These are phyloP conservation scores for Holothuria scabra DNA, from an alignment of 53 echinoderm and acorn worm genomes.

Conservation along the genomic window DNA sequence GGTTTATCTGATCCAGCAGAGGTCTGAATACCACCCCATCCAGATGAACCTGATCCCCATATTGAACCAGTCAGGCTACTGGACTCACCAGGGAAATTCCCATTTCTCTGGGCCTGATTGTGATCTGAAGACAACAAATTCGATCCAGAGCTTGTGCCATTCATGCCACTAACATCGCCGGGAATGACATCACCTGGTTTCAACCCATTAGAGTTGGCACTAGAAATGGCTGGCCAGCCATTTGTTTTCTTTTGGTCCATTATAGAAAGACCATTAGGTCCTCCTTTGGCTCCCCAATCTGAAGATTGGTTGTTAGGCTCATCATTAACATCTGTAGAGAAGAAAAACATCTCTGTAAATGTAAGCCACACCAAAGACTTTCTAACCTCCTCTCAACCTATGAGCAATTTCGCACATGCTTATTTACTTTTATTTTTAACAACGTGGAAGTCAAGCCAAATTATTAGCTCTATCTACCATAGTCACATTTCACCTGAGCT, in stretches of 20 bases:
- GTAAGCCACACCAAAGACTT: too few species aligned
- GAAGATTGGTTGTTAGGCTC: slow-evolving; percentile 16
- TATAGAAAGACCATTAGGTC: slow-evolving; percentile 22
- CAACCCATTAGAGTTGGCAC: slow-evolving; percentile 42
- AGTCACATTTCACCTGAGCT: too few species aligned
- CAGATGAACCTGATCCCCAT: slow-evolving; percentile 44
- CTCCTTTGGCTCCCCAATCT: slow-evolving; percentile 42
- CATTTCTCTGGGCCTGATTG: slow-evolving; percentile 1
- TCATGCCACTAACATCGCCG: slow-evolving; percentile 13
- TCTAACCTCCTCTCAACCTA: too few species aligned
- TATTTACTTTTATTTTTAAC: too few species aligned
- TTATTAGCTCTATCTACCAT: too few species aligned
- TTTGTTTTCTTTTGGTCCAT: slow-evolving; percentile 52
- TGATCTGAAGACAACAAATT: slow-evolving; percentile 29
- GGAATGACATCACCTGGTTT: slow-evolving; percentile 19
- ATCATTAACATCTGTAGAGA: background rate
- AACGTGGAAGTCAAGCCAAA: too few species aligned
- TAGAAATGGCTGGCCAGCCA: slow-evolving; percentile 51
- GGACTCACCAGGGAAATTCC: background rate
- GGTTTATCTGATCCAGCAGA: slow-evolving; percentile 40
- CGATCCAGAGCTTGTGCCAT: slow-evolving; percentile 11
- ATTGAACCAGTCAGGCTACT: slow-evolving; percentile 27
- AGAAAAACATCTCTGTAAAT: background rate
- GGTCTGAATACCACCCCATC: slow-evolving; percentile 55
- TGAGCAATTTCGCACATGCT: too few species aligned